Base-by-base conservation (phyloP, 2,888 invertebrate genomes). In the Mycalesis mineus region DNA sequence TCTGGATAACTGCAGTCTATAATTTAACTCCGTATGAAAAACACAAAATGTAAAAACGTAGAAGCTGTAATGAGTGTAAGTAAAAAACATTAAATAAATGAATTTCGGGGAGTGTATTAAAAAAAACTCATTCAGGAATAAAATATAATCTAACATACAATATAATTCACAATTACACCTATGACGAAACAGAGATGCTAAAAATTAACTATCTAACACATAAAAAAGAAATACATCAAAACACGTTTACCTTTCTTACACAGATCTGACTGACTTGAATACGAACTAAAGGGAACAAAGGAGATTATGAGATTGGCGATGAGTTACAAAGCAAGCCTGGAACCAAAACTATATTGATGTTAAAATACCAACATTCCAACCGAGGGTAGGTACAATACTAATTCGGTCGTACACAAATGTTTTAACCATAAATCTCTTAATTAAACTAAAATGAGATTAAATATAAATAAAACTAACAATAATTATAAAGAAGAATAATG, bases 261-360 rank as follows among this genome's bases (percentile, higher is more conserved):
- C 61, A 63, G 60, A 58, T 56, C 51, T 52, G 55, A 60, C 51
- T 52, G 55, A 60, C 49, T 63, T 55, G 55, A 45, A 45, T 64
- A 61, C 80, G 69, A 74, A 80, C 73, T 71, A 70, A 80, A 77
- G 65, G 73, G 75, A 77, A 75, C 51, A 45, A 57, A 59, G 47
- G 44, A 55, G 60, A 48, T 63, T 59, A 80, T 82, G 80, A 75
- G 68, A 76, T 70, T 67, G 70, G 72, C 68, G 68, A 78, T 78
- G 78, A 71, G 62, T 63, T 70, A 70, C 68, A 70, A 66, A 78
- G 77, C 62, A 78, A 84, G 84, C 82, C 77, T 76, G 71, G 75
- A 82, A 82, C 69, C 67, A 71, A 22, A 69, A 67, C 62, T 62
- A 48, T 55, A 15, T 59, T 58, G 58, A 58, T 74, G 66, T 65